Evolutionary conservation across 2,888 invertebrate species (phyloP), one percentile per base, ranked within the genome.

Genomic region (Sarcophaga caerulescens): DNA sequence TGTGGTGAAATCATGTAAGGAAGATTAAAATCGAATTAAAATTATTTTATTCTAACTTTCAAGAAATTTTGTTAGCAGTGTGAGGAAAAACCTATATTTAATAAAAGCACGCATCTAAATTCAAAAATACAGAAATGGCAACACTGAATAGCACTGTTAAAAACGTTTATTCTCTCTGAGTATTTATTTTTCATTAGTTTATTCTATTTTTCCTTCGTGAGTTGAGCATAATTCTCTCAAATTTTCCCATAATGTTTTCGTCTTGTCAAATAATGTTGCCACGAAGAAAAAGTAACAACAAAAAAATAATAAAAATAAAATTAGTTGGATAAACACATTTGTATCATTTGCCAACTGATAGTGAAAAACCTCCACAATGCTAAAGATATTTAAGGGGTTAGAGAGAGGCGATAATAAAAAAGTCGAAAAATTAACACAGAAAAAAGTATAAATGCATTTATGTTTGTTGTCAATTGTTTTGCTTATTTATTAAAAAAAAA

Each of bases 301-400:
- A 60, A 12, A 65, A 25, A 10, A 63, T 35, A 35, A 10, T 35
- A 65, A 65, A 17, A 21, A n/a, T n/a, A 59, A 60, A 74, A 62
- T 47, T 25, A 74, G 62, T 81, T 74, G 74, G 74, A 74, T 68
- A 74, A 81, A 81, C 68, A 74, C 74, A 81, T 68, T 69, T 81
- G 60, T 81, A 23, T 60, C n/a, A 74, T 81, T 81, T 74, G 47
- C 74, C 73, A 74, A 68, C 66, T 74, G 81, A 81, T 74, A 74
- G 68, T 81, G 59, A 73, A 80, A 80, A 80, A 68, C 68, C 21
- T 44, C 47, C 62, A n/a, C 45, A 23, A 45, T 47, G 19, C 25
- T 70, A 59, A 14, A 19, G 8, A 23, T 25, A 17, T 45, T 44
- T 62, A 60, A 60, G 14, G 44, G 45, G 69, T 35, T 45, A 35